Conservation (phyloP, 2,888 invertebrate species). For the Psococerastis gibbosa region DNA sequence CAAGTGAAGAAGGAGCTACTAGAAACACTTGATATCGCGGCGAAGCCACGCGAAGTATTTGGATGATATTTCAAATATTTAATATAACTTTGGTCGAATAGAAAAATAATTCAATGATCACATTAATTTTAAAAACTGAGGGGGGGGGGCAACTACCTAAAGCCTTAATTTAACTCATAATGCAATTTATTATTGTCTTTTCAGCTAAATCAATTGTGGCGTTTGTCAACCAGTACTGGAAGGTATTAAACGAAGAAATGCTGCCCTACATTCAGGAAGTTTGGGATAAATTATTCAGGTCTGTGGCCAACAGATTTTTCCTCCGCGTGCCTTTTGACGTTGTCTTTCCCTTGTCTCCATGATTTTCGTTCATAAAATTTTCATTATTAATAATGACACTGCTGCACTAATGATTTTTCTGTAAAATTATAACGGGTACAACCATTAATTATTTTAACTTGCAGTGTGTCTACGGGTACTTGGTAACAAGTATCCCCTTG, state of each 20-base stretch:
- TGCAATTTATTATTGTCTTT: slow-evolving; percentile 20
- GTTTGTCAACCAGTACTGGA: slow-evolving; percentile 41
- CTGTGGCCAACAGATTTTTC: slow-evolving; percentile 34
- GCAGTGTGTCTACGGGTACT: too few relatives aligned
- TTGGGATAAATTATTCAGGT: slow-evolving; percentile 35
- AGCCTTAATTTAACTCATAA: too few relatives aligned
- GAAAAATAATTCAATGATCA: slow-evolving; percentile 8
- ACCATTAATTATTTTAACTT: too few relatives aligned
- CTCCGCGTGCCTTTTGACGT: slow-evolving; percentile 33
- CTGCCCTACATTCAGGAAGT: slow-evolving; percentile 33
- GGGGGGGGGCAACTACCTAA: not conserved
- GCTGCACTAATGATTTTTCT: too few relatives aligned
- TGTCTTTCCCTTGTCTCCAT: slow-evolving; percentile 21
- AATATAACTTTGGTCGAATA: too few relatives aligned
- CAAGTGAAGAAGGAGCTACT: too few relatives aligned
- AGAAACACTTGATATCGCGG: too few relatives aligned
- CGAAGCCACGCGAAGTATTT: too few relatives aligned
- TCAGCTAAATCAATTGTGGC: slow-evolving; percentile 33
- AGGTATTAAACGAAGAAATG: slow-evolving; percentile 33
- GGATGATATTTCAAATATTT: too few relatives aligned
- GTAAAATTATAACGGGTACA: too few relatives aligned
- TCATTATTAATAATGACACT: too few relatives aligned
- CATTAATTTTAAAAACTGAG: not conserved
- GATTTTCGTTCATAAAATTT: not conserved
- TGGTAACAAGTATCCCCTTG: too few relatives aligned